Base-by-base conservation (phyloP, 2,888 invertebrate species). In the Tachina fera region DNA sequence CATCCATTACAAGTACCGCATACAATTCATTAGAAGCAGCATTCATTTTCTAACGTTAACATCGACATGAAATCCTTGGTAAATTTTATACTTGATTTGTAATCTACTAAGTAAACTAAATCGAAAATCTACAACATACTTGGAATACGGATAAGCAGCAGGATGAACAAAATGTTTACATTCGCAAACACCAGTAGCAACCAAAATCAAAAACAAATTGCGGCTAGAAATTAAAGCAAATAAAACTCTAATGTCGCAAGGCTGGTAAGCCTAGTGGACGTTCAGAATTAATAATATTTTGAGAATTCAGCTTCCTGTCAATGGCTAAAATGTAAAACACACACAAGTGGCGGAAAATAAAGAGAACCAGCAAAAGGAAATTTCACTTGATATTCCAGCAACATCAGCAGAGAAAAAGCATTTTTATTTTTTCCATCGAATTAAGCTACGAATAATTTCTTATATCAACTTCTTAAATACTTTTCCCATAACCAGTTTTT, bases 41-140 rank as follows among this genome's bases (percentile, higher is more conserved):
- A 51, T 61, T 61, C n/a, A 45, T 61, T 61, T 53, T 31, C 53
- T 61, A 68, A 8, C 77, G 60, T 49, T 49, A 41, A 16, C 39
- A 51, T 61, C 45, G 68, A 71, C 71, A 65, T 49, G 22, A 58
- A 49, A 41, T 72, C 19, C 63, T 41, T 43, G 56, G 22, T 47
- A 53, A 45, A 43, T 51, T 47, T 72, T 39, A 45, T 68, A 49
- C 63, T 77, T 83, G 43, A 71, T 83, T 83, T 77, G 63, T 60
- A 77, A 77, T 77, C 71, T 60, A 39, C 72, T 65, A 77, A 72
- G 71, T 77, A 83, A 83, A 83, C 83, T 45, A 61, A 81, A 75
- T 61, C 3, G 16, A 68, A 81, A 75, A 53, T 19, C 51, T 39
- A 81, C 41, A 75, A 81, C 67, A 61, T 75, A 68, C 75, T 81